Evolutionary conservation across 2,888 invertebrate species (phyloP).

Genomic region (Eristalinus aeneus): DNA sequence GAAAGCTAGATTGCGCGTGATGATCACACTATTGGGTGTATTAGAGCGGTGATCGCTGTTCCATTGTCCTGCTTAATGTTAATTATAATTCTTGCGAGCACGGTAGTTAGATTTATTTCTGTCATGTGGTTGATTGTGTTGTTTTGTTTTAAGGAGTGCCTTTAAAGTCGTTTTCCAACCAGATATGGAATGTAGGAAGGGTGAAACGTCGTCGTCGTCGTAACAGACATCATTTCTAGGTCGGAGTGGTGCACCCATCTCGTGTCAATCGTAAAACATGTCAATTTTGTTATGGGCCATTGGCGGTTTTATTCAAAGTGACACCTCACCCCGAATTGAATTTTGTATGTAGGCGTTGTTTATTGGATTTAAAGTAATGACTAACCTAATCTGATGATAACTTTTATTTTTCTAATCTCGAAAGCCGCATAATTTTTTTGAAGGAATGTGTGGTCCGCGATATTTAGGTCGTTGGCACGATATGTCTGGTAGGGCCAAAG

Average conservation of each 20-base stretch:
- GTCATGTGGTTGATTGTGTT: background rate
- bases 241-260: slow-evolving; percentile 45
- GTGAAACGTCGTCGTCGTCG: background rate
- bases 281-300: slow-evolving; percentile 6
- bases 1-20: background rate
- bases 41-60: background rate
- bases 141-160: slow-evolving; percentile 35
- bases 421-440: background rate
- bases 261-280: slow-evolving; percentile 22
- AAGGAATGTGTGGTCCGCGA: slow-evolving; percentile 4
- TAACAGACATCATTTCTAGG: slow-evolving; percentile 27
- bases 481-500: background rate
- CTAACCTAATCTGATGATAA: background rate
- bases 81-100: background rate
- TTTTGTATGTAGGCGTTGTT: slow-evolving; percentile 9
- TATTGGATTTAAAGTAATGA: slow-evolving; percentile 4
- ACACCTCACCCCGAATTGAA: background rate
- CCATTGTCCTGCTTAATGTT: background rate
- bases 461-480: slow-evolving; percentile 17
- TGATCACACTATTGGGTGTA: background rate
- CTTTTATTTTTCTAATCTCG: background rate
- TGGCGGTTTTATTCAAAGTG: slow-evolving; percentile 1
- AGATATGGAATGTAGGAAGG: slow-evolving; percentile 33
- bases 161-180: slow-evolving; percentile 7
- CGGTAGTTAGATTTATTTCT: background rate